A percentile compares a stretch with the other conserved stretches of the same genome.
Conservation (phyloP, 2,888 invertebrate species). For the Loripinus fragilis region DNA sequence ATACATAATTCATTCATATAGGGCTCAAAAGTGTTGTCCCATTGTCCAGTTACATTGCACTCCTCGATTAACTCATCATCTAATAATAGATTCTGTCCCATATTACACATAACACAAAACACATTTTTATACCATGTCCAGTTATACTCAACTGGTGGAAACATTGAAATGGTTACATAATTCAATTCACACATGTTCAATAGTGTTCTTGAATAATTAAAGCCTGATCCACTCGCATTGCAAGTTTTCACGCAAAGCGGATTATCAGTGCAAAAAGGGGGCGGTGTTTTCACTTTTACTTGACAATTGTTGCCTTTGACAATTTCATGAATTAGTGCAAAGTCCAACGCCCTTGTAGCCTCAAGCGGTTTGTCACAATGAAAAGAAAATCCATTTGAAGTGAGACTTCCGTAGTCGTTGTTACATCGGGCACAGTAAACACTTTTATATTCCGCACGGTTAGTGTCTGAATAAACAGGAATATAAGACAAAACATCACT, state of each 20-base stretch:
- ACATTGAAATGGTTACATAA: not conserved
- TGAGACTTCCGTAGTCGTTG: not conserved
- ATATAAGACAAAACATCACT: not conserved
- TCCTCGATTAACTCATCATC: not conserved
- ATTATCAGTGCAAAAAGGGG: not conserved
- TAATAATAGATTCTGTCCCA: too few relatives aligned
- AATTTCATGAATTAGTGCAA: not conserved
- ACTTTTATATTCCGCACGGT: not conserved
- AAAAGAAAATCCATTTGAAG: not conserved
- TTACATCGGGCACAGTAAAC: constrained; percentile 17
- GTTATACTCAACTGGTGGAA: not conserved
- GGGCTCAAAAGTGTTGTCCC: not conserved
- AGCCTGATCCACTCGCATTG: too few relatives aligned
- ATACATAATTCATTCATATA: not conserved
- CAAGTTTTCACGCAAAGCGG: not conserved
- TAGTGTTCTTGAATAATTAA: not conserved
- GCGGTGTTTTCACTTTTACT: not conserved
- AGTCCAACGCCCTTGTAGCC: not conserved
- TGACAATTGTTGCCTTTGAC: not conserved
- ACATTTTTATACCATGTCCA: not conserved
- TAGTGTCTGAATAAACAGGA: not conserved
- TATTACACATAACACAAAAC: constrained; percentile 1
- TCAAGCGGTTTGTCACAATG: not conserved
- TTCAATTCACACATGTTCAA: not conserved
- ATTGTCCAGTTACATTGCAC: not conserved